Evolutionary conservation across 2,113 vertebrate genomes (phyloP), one percentile per base, ranked within the genome.

Genomic region (Varanus salvator): DNA sequence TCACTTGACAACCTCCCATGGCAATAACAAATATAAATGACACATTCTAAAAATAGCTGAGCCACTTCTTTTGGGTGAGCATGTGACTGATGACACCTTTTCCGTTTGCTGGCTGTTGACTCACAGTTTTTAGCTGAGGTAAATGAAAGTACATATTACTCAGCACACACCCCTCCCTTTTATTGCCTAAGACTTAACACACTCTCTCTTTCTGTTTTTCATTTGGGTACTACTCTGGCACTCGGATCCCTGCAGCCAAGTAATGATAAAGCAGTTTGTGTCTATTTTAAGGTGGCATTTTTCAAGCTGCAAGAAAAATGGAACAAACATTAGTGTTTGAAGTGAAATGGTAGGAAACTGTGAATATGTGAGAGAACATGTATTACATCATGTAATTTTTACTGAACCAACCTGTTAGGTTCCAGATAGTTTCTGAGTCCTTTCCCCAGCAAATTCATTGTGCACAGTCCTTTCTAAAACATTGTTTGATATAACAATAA

Each of bases 101-200:
- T 14, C 75, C 27, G 5, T 87, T 71, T 80, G 78, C 68, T 93
- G 76, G 50, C 50, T 89, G 90, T 8, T 89, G 84, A n/a, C 60
- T 88, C 90, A 92, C 90, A 90, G 80, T 19, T 78, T 91, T 54
- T 44, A 72, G 64, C 64, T 44, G 64, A 85, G 72, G 81, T 90
- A 78, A 78, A 87, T 91, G 75, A 89, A 90, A 94, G 78, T 81
- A 90, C 31, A 38, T 74, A 88, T 96, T 90, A 95, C 86, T 96
- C 93, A 95, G 76, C 7, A 38, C 86, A 71, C n/a, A 69, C 38
- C 90, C 80, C 80, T 0, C 0, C 91, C 83, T 94, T 74, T 64
- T 86, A 89, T 90, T 91, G 72, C 80, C 31, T 69, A 71, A 95
- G 94, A 95, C 88, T 94, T 91, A 95, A 88, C 89, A 75, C 64